Percentiles rank a stretch among this genome's conserved stretches.
Conservation (phyloP, 2,113 vertebrate genomes). For the Globicephala melas region DNA sequence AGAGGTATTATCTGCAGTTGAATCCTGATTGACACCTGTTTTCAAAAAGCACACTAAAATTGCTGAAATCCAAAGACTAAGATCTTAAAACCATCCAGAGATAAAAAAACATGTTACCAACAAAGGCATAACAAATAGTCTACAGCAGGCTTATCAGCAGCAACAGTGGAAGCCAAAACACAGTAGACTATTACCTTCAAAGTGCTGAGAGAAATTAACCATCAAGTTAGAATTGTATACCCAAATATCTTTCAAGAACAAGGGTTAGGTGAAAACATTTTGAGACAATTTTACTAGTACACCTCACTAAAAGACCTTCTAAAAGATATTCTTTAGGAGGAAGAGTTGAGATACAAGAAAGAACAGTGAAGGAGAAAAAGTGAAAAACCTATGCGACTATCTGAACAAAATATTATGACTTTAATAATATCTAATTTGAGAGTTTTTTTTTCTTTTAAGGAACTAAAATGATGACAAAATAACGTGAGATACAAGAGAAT, state of each 20-base stretch:
- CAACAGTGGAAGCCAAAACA: not conserved
- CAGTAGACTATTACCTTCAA: not conserved
- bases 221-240: not conserved
- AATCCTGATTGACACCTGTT: not conserved
- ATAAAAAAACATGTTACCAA: not conserved
- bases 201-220: not conserved
- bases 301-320: not conserved
- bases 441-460: not conserved
- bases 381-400: not conserved
- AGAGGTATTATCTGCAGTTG: not conserved
- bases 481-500: not conserved
- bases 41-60: not conserved
- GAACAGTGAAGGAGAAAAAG: not conserved
- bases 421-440: constrained; percentile 9
- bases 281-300: not conserved
- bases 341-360: not conserved
- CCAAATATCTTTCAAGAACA: not conserved
- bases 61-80: constrained; percentile 16
- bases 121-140: not conserved
- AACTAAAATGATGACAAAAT: not conserved
- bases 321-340: not conserved
- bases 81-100: not conserved
- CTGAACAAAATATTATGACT: constrained; percentile 15
- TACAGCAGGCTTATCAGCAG: not conserved
- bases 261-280: not conserved